Percentiles rank a stretch among this genome's conserved stretches.
phyloP scores from a whole-genome alignment of 2,797 vertebrate species.

The Muscicapa striata region DNA sequence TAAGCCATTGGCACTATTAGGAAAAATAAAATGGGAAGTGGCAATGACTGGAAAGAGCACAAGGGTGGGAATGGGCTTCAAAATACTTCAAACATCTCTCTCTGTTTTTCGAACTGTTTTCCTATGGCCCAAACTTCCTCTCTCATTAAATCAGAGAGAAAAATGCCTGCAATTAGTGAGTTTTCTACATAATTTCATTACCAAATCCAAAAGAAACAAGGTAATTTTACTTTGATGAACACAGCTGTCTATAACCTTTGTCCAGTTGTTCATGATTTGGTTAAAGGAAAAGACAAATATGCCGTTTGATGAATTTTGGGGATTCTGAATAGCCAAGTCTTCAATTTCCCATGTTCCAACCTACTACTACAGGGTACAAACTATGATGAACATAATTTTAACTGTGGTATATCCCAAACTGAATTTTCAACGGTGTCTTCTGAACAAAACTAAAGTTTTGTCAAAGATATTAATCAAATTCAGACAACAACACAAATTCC shows the following conservation, averaged over 20 bases:
- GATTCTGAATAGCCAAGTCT: not conserved
- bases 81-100: not conserved
- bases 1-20: not conserved
- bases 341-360: not conserved
- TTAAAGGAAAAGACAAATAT: not conserved
- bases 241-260: not conserved
- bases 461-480: not conserved
- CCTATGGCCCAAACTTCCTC: not conserved
- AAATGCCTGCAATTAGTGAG: not conserved
- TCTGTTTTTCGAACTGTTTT: not conserved
- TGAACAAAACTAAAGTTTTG: not conserved
- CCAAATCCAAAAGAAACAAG: not conserved
- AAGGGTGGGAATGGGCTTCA: not conserved
- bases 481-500: not conserved
- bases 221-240: not conserved
- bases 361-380: not conserved
- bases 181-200: not conserved
- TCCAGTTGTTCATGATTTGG: not conserved
- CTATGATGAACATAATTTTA: not conserved
- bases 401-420: accelerated
- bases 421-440: not conserved
- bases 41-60: not conserved
- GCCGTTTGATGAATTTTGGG: not conserved
- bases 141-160: not conserved
- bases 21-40: not conserved